These are phyloP conservation scores for Manis javanica DNA, from an alignment of 2,797 vertebrate species.

Conservation along the genomic window DNA sequence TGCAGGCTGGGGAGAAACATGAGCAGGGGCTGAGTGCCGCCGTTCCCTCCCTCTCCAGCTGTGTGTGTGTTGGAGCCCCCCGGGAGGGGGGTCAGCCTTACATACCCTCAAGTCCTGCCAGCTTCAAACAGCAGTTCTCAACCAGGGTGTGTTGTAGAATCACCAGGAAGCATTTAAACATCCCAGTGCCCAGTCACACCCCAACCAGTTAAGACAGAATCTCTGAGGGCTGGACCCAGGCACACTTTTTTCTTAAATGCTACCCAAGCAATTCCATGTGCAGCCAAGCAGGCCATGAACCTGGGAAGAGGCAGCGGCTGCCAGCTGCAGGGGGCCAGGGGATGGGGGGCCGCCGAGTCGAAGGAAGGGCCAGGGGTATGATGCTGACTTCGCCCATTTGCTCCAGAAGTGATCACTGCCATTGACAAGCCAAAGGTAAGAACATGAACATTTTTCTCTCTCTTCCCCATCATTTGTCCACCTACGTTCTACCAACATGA, in stretches of 20 bases:
- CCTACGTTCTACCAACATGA: not conserved
- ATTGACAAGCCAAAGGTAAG: not conserved
- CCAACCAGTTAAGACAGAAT: not conserved
- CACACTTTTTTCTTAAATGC: not conserved
- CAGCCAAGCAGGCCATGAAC: not conserved
- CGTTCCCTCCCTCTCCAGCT: no score
- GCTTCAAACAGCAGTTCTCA: not conserved
- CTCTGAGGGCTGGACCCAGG: not conserved
- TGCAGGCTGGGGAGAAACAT: accelerated
- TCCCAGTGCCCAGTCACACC: not conserved
- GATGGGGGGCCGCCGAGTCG: not conserved
- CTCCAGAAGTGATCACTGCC: not conserved
- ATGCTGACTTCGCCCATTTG: not conserved
- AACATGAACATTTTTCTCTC: not conserved
- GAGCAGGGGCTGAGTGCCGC: no score
- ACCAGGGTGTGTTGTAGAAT: accelerated
- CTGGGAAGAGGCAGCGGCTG: not conserved
- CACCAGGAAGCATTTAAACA: not conserved
- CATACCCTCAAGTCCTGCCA: accelerated
- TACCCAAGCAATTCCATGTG: not conserved
- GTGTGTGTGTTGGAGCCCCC: not conserved
- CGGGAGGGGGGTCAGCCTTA: conserved; percentile 68
- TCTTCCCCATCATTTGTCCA: not conserved
- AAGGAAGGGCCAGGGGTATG: not conserved
- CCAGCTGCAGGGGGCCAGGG: not conserved